Evolutionary conservation across 2,797 vertebrate genomes (phyloP).

Genomic region (Acanthurus tractus): DNA sequence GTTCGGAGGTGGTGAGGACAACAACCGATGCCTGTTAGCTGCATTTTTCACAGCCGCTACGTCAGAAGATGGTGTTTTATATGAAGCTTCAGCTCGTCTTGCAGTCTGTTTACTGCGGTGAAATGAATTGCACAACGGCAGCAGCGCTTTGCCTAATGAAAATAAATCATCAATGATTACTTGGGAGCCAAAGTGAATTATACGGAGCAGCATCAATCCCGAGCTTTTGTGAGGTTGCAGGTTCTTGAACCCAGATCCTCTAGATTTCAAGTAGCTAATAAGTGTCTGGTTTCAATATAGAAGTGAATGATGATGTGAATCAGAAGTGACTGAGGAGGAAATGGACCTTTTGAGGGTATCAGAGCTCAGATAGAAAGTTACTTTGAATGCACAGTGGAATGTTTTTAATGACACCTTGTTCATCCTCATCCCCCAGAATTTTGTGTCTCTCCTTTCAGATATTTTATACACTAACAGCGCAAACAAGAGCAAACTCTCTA

Average conservation of each 20-base stretch:
- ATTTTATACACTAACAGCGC: neutral
- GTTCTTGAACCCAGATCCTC: constrained; percentile 47
- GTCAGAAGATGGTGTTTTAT: constrained; percentile 32
- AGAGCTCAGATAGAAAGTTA: constrained; percentile 23
- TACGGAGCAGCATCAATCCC: constrained; percentile 12
- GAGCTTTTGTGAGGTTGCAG: constrained; percentile 42
- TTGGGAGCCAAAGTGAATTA: constrained; percentile 44
- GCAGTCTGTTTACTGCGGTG: constrained; percentile 45
- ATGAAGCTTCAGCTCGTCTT: constrained; percentile 41
- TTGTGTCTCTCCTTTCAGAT: constrained; percentile 11
- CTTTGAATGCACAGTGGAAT: constrained; percentile 21
- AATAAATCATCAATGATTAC: constrained; percentile 66
- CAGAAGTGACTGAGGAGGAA: constrained; percentile 52
- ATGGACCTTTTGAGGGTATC: constrained; percentile 33
- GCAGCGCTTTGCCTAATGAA: constrained; percentile 57
- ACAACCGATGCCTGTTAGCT: constrained; percentile 43
- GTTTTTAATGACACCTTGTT: constrained; percentile 36
- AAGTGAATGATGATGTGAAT: constrained; percentile 55
- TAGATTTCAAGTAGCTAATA: constrained; percentile 59
- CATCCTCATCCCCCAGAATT: constrained; percentile 24
- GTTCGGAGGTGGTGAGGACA: constrained; percentile 19
- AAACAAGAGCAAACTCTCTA: constrained; percentile 28
- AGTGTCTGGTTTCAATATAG: constrained; percentile 45
- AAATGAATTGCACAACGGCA: constrained; percentile 61
- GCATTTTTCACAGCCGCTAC: constrained; percentile 38